Evolutionary conservation across 1,140 invertebrate genomes (phyloP), one percentile per base, ranked within the genome.

Genomic region (Drosophila kohkoa): DNA sequence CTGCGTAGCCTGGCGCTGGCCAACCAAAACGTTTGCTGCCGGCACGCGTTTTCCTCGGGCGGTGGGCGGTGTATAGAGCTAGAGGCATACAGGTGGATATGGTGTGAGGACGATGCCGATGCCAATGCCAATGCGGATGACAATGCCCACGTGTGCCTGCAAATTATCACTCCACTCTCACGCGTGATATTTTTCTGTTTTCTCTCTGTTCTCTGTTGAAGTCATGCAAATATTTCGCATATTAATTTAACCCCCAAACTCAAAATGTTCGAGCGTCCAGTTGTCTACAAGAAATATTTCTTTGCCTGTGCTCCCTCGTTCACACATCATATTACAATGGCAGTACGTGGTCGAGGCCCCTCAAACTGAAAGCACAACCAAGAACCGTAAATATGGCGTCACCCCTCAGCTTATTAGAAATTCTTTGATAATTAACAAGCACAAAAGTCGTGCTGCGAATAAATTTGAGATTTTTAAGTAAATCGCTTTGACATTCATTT

Each of bases 11-110:
- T 75, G 59, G 68, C 55, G 58, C 78, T 85, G 81, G 81, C 85
- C 85, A 89, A 89, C 85, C 85, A 89, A 89, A 89, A 59, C 85
- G 74, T 67, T 81, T 77, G 80, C 85, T 88, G 85, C 64, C 51
- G 70, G 65, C 78, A 78, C 78, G 78, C 75, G 75, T 46, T 65
- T 54, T 20, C 60, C 49, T 54, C 45, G 13, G 45, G 41, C 52
- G 20, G 32, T 20, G 13, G 7, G 1, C 10, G 38, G 20, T 32
- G 7, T n/a, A 10, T 1, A 73, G 8, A 8, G 35, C 35, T 8
- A 38, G 35, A n/a, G 25, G 25, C 16, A 30, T 3, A 52, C 8
- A 13, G 30, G 28, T 49, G 20, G n/a, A 45, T 15, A n/a, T 32
- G 54, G 63, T 66, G 69, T 35, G 45, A 10, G 25, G 20, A 3